Conservation (phyloP, 2,888 invertebrate genomes). For the Pandemis heparana region DNA sequence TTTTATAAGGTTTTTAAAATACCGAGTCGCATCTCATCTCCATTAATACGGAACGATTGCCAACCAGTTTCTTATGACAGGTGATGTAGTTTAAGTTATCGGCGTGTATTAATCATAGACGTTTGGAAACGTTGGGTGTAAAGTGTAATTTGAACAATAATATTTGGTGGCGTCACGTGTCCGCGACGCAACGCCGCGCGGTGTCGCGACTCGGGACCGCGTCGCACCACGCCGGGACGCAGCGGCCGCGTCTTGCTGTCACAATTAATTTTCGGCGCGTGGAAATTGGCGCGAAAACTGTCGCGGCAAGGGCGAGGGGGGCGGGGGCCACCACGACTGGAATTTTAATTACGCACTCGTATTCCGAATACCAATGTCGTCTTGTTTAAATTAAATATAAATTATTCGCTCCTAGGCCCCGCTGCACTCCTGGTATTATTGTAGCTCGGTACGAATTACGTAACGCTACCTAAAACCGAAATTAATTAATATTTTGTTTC, state of each 20-base stretch:
- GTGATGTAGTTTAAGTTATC: constrained; percentile 72
- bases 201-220: constrained; percentile 54
- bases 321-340: constrained; percentile 78
- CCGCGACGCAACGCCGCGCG: constrained; percentile 34
- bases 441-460: constrained; percentile 62
- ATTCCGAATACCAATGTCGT: constrained; percentile 86
- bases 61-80: constrained; percentile 69
- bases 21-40: constrained; percentile 60
- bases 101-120: constrained; percentile 65
- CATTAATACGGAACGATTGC: constrained; percentile 54
- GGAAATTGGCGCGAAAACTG: constrained; percentile 86
- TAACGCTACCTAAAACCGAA: constrained; percentile 74
- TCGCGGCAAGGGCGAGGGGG: constrained; percentile 65
- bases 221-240: constrained; percentile 75
- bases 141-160: constrained; percentile 16
- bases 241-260: constrained; percentile 84
- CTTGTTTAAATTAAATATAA: constrained; percentile 86
- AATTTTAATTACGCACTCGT: constrained; percentile 86
- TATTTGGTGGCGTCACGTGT: constrained; percentile 55
- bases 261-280: constrained; percentile 86
- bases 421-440: constrained; percentile 74
- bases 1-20: constrained; percentile 72
- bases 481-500: constrained; percentile 68
- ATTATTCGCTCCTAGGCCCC: constrained; percentile 84
- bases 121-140: constrained; percentile 32